These are phyloP conservation scores for Drusus annulatus DNA, from an alignment of 1,140 invertebrate species.

Conservation along the genomic window DNA sequence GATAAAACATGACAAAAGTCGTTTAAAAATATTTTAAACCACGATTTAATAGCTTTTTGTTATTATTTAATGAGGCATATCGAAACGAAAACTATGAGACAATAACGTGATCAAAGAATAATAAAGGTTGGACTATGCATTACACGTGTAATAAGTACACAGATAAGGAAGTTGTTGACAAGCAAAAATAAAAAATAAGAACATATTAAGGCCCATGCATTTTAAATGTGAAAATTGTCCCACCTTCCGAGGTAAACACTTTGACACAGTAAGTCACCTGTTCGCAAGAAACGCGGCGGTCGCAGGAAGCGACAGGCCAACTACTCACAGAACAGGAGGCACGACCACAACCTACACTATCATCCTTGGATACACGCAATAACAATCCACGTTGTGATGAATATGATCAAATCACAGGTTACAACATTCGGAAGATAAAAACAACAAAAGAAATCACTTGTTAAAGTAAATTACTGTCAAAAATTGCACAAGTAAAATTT, in stretches of 20 bases:
- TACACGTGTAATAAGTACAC: too few relatives aligned
- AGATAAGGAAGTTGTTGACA: not conserved
- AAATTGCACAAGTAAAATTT: not conserved
- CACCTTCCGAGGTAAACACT: constrained; percentile 44
- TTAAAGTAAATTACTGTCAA: not conserved
- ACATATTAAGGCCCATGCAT: not conserved
- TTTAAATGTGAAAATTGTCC: not conserved
- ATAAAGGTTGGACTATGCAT: too few relatives aligned
- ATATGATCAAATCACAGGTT: too few relatives aligned
- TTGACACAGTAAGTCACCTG: constrained; percentile 30
- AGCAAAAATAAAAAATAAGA: not conserved
- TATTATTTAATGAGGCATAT: too few relatives aligned
- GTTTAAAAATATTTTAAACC: too few relatives aligned
- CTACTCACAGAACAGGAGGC: not conserved
- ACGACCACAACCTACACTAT: too few relatives aligned
- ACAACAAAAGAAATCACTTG: constrained; percentile 22
- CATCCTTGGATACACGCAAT: too few relatives aligned
- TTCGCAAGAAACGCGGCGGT: constrained; percentile 23
- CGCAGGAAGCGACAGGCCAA: constrained; percentile 4
- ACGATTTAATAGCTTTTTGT: too few relatives aligned
- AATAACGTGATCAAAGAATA: too few relatives aligned
- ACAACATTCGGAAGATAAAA: not conserved
- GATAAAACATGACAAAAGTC: too few relatives aligned
- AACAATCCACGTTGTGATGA: too few relatives aligned
- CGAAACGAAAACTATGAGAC: too few relatives aligned